Base-by-base conservation (phyloP, 2,888 invertebrate species). In the Xestia rhomboidea region DNA sequence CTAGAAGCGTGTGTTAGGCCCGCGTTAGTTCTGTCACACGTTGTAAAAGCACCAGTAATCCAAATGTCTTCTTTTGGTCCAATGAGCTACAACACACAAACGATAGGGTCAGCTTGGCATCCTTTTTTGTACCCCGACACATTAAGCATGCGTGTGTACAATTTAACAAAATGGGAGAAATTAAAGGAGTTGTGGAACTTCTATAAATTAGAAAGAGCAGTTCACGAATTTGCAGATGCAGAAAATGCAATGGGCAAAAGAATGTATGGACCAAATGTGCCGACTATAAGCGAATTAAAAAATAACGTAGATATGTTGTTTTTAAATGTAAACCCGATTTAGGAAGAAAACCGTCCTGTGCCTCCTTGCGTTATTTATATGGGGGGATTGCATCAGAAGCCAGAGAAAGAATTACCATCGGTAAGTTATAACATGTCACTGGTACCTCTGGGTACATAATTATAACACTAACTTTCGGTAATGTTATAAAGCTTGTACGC, bases 361-460 rank as follows among this genome's bases (percentile, higher is more conserved):
- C 92, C 95, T 10, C 94, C 96, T 0, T 92, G 90, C 77, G 88
- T 95, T 15, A 79, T 96, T 8, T 93, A 92, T 69, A 91, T 95
- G 73, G 95, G 95, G 41, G 95, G 95, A 24, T 6, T 83, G 51
- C 83, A 76, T 54, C 76, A 76, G 15, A 83, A 64, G 10, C 75
- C 83, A 18, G n/a, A 13, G 10, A 76, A 76, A 18, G 72, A 75
- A 69, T 68, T 83, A 30, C 83, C 83, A 8, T 10, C 8, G 67
- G 83, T 83, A 70, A 70, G 76, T 63, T 11, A 24, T 8, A 0
- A 21, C 30, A 62, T 34, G 18, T 8, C 7, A 15, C 15, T 57
- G 13, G 30, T 34, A 34, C 18, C 18, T 30, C 1, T n/a, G 13
- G 54, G 54, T n/a, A n/a, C 11, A 13, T 54, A n/a, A n/a, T 1